Conservation (phyloP, 2,888 invertebrate genomes). For the Sarcophaga subvicina region DNA sequence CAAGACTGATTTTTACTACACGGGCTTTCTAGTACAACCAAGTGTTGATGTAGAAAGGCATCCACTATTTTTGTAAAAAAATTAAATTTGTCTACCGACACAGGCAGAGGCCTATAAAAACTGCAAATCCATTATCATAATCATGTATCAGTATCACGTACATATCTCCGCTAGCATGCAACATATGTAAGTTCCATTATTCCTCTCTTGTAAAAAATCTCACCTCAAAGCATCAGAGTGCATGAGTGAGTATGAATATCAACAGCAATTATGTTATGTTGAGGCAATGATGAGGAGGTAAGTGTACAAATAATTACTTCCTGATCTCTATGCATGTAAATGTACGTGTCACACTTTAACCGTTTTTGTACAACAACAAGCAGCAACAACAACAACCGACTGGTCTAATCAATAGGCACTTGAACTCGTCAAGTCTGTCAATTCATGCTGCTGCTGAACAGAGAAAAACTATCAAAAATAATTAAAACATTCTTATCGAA, state of each 20-base stretch:
- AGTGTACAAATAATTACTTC: conserved; percentile 12
- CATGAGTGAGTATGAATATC: neutral
- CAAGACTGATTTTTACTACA: too few species aligned
- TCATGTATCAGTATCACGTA: too few species aligned
- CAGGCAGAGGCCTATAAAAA: too few species aligned
- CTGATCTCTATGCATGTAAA: conserved; percentile 13
- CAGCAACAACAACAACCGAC: conserved; percentile 27
- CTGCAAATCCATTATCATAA: too few species aligned
- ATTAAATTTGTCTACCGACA: too few species aligned
- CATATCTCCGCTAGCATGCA: too few species aligned
- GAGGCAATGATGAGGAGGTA: neutral
- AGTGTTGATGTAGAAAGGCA: too few species aligned
- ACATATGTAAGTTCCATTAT: too few species aligned
- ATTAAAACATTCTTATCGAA: conserved; percentile 42
- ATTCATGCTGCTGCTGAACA: neutral
- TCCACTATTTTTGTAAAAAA: too few species aligned
- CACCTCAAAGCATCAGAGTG: too few species aligned
- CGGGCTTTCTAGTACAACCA: too few species aligned
- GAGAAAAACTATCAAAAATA: conserved; percentile 39
- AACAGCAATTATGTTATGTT: neutral
- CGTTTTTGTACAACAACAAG: neutral
- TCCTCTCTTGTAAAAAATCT: too few species aligned
- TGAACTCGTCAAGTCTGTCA: neutral
- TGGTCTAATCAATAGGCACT: neutral
- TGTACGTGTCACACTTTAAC: neutral